Percentiles rank a stretch among this genome's conserved stretches.
phyloP scores from a whole-genome alignment of 2,888 invertebrate species.

The Lottia scabra region DNA sequence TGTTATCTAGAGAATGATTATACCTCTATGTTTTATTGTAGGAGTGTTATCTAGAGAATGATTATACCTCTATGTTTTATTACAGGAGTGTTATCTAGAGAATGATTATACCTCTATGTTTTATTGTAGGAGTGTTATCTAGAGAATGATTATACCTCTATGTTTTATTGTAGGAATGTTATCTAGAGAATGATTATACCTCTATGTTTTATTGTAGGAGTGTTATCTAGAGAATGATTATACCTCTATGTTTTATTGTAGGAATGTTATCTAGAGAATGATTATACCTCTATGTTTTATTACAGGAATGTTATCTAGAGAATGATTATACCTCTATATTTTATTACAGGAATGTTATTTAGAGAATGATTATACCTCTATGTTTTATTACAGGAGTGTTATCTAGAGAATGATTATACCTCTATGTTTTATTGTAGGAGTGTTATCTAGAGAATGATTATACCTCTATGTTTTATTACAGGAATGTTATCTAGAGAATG shows the following conservation, averaged over 20 bases:
- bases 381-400: too few relatives aligned
- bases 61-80: constrained; percentile 88
- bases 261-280: constrained; percentile 89
- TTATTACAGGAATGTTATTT: too few relatives aligned
- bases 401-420: constrained; percentile 89
- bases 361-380: constrained; percentile 88
- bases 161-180: too few relatives aligned
- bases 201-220: constrained; percentile 87
- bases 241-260: constrained; percentile 86
- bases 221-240: constrained; percentile 91
- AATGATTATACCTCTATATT: constrained; percentile 90
- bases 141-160: constrained; percentile 88
- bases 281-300: constrained; percentile 88
- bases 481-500: constrained; percentile 89
- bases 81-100: too few relatives aligned
- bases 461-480: constrained; percentile 86
- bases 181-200: constrained; percentile 89
- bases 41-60: constrained; percentile 89
- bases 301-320: too few relatives aligned
- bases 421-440: constrained; percentile 87
- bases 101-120: constrained; percentile 90
- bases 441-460: constrained; percentile 91
- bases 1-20: constrained; percentile 91
- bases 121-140: too few relatives aligned
- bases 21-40: constrained; percentile 86